A percentile compares a stretch with the other conserved stretches of the same genome.
phyloP scores from a whole-genome alignment of 2,888 invertebrate species.

The Carterocephalus palaemon region DNA sequence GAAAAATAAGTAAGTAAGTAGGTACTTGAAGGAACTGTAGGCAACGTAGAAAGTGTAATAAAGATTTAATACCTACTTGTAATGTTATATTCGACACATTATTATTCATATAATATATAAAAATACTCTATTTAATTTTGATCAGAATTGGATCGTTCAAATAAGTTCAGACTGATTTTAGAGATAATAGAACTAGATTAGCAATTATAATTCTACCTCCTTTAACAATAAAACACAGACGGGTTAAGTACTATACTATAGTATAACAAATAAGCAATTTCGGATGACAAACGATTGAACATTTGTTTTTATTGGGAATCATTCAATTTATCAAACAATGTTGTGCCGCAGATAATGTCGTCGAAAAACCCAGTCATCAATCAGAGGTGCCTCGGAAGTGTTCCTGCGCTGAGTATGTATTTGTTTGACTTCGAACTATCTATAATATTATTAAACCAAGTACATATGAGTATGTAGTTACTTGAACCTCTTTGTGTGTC shows the following conservation, averaged over 20 bases:
- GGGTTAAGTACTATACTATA: background rate
- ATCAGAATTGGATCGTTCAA: no score
- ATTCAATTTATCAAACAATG: slow-evolving; percentile 22
- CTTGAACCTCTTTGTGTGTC: background rate
- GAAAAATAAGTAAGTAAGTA: no score
- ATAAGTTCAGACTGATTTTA: no score
- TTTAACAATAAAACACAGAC: background rate
- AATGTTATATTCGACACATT: no score
- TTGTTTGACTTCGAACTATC: slow-evolving; percentile 14
- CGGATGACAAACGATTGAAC: slow-evolving; percentile 15
- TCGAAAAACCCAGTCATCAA: slow-evolving; percentile 23
- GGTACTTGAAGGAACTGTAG: no score
- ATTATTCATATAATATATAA: no score
- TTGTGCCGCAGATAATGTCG: slow-evolving; percentile 23
- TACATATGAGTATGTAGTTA: no score
- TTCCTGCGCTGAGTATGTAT: slow-evolving; percentile 17
- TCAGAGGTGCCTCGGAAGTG: slow-evolving; percentile 22
- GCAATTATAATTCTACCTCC: no score
- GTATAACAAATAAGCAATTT: slow-evolving; percentile 18
- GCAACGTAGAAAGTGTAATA: no score
- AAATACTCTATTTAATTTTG: no score
- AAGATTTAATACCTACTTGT: no score
- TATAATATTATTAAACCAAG: background rate
- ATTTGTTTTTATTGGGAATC: slow-evolving; percentile 23
- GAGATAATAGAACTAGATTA: no score